phyloP scores from a whole-genome alignment of 2,888 invertebrate species.

The Adela reaumurella region DNA sequence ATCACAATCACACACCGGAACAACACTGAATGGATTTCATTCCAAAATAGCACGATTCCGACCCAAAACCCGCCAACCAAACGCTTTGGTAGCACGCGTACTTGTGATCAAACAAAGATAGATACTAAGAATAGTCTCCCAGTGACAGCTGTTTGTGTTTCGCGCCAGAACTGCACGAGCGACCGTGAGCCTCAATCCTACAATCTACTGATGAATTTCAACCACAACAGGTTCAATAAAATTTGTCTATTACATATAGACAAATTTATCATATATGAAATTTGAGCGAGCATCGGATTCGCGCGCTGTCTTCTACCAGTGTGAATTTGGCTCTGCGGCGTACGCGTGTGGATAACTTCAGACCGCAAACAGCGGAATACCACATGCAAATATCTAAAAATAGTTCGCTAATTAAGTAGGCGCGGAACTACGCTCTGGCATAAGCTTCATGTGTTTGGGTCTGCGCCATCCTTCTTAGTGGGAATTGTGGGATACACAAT shows the following conservation, averaged over 20 bases:
- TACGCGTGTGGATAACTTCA: neutral
- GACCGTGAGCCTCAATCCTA: no score
- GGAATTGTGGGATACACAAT: no score
- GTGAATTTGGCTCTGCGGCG: neutral
- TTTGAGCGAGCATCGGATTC: neutral
- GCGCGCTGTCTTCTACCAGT: neutral
- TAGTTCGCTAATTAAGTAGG: neutral
- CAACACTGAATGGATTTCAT: neutral
- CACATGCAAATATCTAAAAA: neutral
- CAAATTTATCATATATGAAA: no score
- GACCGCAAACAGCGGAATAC: neutral
- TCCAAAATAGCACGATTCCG: neutral
- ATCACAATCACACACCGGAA: neutral
- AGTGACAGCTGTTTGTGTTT: neutral
- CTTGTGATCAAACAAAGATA: neutral
- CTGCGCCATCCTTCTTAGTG: no score
- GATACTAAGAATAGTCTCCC: neutral
- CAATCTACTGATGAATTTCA: no score
- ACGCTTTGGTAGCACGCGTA: neutral
- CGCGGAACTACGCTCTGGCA: neutral
- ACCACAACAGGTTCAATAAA: no score
- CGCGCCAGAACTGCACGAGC: neutral
- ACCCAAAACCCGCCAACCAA: neutral
- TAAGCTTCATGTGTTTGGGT: no score
- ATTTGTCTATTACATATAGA: no score